Conservation (phyloP, 2,888 invertebrate genomes). For the Tenthredo scrophulariae region DNA sequence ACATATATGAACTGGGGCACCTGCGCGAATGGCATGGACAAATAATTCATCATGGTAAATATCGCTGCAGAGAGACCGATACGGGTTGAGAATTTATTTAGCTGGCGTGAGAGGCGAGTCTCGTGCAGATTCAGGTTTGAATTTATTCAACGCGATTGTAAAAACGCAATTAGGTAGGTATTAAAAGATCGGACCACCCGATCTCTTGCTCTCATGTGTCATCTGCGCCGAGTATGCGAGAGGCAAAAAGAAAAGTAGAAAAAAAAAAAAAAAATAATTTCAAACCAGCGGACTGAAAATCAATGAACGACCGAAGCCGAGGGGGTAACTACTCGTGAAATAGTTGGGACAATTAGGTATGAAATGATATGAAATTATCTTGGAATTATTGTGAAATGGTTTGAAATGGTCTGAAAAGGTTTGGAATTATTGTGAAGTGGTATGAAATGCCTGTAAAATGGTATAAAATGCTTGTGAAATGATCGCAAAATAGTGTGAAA, state of each 20-base stretch:
- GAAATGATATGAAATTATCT: no score
- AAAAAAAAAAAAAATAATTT: background rate
- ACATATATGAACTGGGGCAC: background rate
- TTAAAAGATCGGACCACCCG: slow-evolving; percentile 28
- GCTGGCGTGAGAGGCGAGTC: slow-evolving; percentile 64
- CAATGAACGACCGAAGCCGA: background rate
- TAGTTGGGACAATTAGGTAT: no score
- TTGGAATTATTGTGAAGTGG: no score
- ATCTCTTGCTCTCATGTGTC: slow-evolving; percentile 5
- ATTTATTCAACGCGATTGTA: slow-evolving; percentile 52
- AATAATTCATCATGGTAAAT: background rate
- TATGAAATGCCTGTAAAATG: no score
- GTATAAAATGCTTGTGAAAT: no score
- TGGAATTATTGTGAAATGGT: no score
- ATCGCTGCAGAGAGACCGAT: background rate
- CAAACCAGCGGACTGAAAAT: background rate
- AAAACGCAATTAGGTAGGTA: slow-evolving; percentile 42
- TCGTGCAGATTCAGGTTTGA: slow-evolving; percentile 56
- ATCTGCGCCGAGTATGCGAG: slow-evolving; percentile 8
- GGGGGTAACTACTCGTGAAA: no score
- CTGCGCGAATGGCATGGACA: background rate
- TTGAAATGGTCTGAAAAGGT: no score
- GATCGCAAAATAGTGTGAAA: no score
- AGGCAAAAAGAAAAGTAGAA: background rate
- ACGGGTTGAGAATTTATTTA: slow-evolving; percentile 62